These are phyloP conservation scores for Salarias fasciatus DNA, from an alignment of 2,797 vertebrate genomes.

Conservation along the genomic window DNA sequence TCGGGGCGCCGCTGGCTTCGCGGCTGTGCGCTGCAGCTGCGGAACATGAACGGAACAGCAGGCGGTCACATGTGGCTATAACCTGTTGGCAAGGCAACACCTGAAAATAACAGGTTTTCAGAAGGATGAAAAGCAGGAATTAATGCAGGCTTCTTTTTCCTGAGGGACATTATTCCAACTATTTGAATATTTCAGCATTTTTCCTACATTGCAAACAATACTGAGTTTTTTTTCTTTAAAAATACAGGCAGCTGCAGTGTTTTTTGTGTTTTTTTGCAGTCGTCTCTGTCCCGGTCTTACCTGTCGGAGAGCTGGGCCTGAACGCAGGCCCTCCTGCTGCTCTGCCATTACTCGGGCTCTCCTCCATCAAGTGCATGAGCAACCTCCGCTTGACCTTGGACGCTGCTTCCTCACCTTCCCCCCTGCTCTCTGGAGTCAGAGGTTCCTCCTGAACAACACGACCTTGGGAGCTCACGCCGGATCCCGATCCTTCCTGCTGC, in stretches of 20 bases:
- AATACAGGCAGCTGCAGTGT: too few species aligned
- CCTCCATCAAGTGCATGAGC: slow-evolving; percentile 67
- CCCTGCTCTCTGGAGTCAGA: slow-evolving; percentile 66
- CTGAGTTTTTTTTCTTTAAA: too few species aligned
- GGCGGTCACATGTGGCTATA: too few species aligned
- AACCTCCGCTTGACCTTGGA: slow-evolving; percentile 80
- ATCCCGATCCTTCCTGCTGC: slow-evolving; percentile 44
- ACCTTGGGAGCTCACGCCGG: slow-evolving; percentile 10
- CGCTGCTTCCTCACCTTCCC: slow-evolving; percentile 38
- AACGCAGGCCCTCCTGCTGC: neutral
- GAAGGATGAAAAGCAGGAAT: too few species aligned
- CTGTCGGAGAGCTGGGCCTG: slow-evolving; percentile 52
- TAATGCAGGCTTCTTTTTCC: too few species aligned
- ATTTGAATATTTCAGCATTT: too few species aligned
- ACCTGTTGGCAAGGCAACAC: too few species aligned
- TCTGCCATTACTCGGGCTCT: slow-evolving; percentile 1
- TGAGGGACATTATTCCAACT: too few species aligned
- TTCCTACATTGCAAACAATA: too few species aligned
- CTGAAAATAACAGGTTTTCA: too few species aligned
- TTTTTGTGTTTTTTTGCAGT: too few species aligned
- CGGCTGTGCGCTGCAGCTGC: slow-evolving; percentile 26
- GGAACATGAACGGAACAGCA: neutral
- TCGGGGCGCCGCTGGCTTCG: slow-evolving; percentile 16
- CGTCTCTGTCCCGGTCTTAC: slow-evolving; percentile 37
- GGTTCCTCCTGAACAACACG: slow-evolving; percentile 26